Conservation (phyloP, 2,113 vertebrate species). For the Pithys albifrons region DNA sequence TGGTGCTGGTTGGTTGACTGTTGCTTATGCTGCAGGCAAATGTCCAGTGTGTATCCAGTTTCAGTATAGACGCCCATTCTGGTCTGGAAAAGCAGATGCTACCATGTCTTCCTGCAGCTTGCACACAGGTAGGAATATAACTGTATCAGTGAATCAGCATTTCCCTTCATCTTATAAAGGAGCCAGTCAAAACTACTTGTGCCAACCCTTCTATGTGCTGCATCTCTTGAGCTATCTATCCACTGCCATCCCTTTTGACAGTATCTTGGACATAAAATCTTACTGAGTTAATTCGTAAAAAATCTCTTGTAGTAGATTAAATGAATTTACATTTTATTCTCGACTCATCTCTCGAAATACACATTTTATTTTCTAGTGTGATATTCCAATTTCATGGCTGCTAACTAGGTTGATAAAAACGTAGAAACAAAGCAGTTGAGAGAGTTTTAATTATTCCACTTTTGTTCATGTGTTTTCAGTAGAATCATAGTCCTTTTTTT, state of each 20-base stretch:
- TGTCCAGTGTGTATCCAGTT: neutral
- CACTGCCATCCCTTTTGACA: neutral
- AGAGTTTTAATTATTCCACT: conserved; percentile 3
- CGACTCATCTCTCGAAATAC: neutral
- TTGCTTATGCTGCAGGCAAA: neutral
- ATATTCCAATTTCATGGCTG: neutral
- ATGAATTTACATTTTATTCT: neutral
- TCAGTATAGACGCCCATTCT: neutral
- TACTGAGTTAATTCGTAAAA: conserved; percentile 7
- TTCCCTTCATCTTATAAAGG: neutral
- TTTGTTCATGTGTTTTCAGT: conserved; percentile 24
- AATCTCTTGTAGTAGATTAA: neutral
- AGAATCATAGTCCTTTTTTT: neutral
- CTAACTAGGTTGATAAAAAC: conserved; percentile 16
- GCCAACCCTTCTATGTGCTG: neutral
- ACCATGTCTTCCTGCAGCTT: neutral
- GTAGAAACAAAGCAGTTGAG: neutral
- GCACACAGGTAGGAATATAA: neutral
- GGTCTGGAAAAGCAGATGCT: neutral
- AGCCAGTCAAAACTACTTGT: neutral
- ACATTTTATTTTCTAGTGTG: neutral
- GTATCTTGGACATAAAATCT: neutral
- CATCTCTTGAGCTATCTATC: neutral
- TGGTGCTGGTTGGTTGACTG: neutral
- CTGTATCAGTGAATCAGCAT: neutral